Base-by-base conservation (phyloP, 2,888 invertebrate species). In the Cerceris rybyensis region DNA sequence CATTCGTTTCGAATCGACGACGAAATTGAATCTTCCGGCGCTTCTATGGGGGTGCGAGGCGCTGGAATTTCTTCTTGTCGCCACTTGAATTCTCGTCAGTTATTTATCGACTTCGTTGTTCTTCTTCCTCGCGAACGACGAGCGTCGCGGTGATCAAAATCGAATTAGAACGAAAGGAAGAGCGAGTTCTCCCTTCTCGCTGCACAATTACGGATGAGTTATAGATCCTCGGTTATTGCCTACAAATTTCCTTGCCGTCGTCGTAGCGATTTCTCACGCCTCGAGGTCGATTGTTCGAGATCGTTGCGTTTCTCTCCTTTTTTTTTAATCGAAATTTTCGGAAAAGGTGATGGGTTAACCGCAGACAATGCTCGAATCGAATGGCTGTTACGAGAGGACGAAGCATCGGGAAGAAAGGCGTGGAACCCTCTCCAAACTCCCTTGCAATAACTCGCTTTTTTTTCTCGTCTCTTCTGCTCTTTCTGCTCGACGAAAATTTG, bases 201-300 rank as follows among this genome's bases (percentile, higher is more conserved):
- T 74, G 74, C 71, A 87, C 89, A 89, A 91, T 89, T 90, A 89
- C 86, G 78, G 71, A 84, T 90, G 91, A 92, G 90, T 91, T 92
- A 92, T 90, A 87, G 88, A 85, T 85, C 81, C 78, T 58, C 87
- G 76, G 81, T 88, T 87, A 87, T 88, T 86, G 87, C 83, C 77
- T 82, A 75, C 68, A 72, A 77, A 70, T 77, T 70, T 49, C 68
- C 54, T 63, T 69, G 55, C 64, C 42, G 46, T 39, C 42, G 54
- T 14, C 39, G 59, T 16, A 17, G 59, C 82, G 61, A 88, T 91
- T 91, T 90, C 91, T 91, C 91, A 91, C 91, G 91, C 88, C 89
- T 85, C 46, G 81, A 70, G 75, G 74, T 83, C 86, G 86, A 88
- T 88, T 87, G 81, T 70, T 61, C 28, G 43, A 80, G 78, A 86